Conservation (phyloP, 2,797 vertebrate species). For the Monodelphis domestica region DNA sequence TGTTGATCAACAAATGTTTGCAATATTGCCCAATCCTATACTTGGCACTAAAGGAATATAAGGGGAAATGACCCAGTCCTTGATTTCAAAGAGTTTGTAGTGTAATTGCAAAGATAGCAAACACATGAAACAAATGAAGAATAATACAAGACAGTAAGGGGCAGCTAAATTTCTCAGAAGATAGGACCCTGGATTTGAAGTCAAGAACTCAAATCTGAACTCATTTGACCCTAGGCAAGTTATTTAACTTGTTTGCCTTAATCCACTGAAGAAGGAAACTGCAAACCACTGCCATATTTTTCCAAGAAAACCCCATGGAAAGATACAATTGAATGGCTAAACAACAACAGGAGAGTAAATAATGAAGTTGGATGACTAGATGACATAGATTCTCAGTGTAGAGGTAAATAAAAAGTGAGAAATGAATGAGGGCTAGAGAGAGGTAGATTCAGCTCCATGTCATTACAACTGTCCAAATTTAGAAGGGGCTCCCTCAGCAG, state of each 20-base stretch:
- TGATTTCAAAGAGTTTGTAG: neutral
- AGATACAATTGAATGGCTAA: neutral
- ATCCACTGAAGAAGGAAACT: neutral
- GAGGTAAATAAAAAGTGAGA: neutral
- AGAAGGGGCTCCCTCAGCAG: neutral
- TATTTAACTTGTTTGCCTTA: neutral
- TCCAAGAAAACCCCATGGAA: neutral
- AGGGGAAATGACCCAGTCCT: neutral
- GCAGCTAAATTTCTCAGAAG: neutral
- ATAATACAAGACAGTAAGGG: neutral
- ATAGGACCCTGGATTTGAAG: neutral
- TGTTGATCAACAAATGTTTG: neutral
- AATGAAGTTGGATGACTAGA: neutral
- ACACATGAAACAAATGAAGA: fast-evolving
- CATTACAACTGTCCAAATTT: neutral
- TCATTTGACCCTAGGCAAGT: neutral
- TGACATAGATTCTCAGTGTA: neutral
- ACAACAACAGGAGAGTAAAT: neutral
- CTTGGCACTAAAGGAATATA: neutral
- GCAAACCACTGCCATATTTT: neutral
- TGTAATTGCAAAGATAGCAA: neutral
- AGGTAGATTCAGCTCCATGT: neutral
- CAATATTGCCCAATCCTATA: neutral
- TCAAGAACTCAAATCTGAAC: neutral
- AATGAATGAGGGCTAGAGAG: neutral